Conservation (phyloP, 2,797 vertebrate genomes). For the Cossypha heuglini region DNA sequence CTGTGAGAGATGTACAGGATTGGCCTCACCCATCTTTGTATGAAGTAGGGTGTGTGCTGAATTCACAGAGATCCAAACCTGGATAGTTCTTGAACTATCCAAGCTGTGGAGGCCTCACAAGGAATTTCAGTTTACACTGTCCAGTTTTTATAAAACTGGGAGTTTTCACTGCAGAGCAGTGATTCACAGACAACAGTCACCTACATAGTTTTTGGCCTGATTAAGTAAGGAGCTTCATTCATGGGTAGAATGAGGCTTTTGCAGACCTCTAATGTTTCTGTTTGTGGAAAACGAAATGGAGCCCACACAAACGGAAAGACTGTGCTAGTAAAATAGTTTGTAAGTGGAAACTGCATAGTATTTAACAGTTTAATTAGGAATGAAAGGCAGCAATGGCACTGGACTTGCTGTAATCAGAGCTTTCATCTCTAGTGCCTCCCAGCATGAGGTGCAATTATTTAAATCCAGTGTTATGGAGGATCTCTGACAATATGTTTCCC, state of each 20-base stretch:
- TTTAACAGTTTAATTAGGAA: conserved; percentile 53
- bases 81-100: background rate
- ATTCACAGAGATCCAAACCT: background rate
- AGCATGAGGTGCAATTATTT: conserved; percentile 29
- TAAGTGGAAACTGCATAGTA: background rate
- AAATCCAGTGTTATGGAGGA: background rate
- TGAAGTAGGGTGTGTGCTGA: background rate
- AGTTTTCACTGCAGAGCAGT: background rate
- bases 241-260: background rate
- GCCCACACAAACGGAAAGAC: background rate
- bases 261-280: background rate
- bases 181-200: background rate
- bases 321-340: background rate
- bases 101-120: background rate
- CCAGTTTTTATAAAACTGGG: background rate
- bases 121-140: background rate
- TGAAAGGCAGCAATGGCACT: conserved; percentile 7
- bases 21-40: background rate
- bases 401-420: conserved; percentile 44
- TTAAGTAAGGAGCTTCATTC: background rate
- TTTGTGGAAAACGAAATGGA: background rate
- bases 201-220: background rate
- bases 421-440: conserved; percentile 57
- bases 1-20: background rate
- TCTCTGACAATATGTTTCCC: background rate